A percentile compares a stretch with the other conserved stretches of the same genome.
Evolutionary conservation across 2,888 invertebrate species (phyloP).

Genomic region (Seira ritae): DNA sequence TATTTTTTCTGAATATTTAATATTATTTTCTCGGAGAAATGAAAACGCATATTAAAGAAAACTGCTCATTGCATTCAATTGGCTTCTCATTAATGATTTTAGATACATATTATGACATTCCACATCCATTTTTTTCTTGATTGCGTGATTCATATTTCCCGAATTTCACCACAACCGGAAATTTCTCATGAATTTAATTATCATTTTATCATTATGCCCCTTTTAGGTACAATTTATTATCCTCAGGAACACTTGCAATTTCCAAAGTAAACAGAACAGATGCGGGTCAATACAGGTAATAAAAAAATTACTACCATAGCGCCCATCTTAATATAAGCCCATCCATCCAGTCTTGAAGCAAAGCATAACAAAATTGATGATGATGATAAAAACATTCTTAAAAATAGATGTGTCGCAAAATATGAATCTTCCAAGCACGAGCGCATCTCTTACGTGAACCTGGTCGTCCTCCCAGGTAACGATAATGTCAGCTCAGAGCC

Average conservation of each 20-base stretch:
- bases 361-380: neutral
- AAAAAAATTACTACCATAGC: neutral
- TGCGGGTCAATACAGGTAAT: slow-evolving; percentile 68
- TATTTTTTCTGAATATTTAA: too few relatives aligned
- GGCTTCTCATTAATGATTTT: too few relatives aligned
- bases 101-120: too few relatives aligned
- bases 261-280: slow-evolving; percentile 61
- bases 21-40: too few relatives aligned
- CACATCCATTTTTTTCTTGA: too few relatives aligned
- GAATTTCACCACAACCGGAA: too few relatives aligned
- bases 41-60: too few relatives aligned
- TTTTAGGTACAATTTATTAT: slow-evolving; percentile 67
- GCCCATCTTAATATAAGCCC: neutral
- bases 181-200: too few relatives aligned
- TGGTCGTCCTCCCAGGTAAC: slow-evolving; percentile 60
- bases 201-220: neutral
- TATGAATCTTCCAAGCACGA: slow-evolving; percentile 64
- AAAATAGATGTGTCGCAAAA: slow-evolving; percentile 63
- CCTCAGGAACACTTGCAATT: slow-evolving; percentile 71
- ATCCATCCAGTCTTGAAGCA: neutral
- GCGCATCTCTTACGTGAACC: slow-evolving; percentile 59
- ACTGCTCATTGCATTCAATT: too few relatives aligned
- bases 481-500: slow-evolving; percentile 59
- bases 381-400: slow-evolving; percentile 6
- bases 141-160: too few relatives aligned